phyloP scores from a whole-genome alignment of 2,113 vertebrate genomes.

The Plestiodon gilberti region DNA sequence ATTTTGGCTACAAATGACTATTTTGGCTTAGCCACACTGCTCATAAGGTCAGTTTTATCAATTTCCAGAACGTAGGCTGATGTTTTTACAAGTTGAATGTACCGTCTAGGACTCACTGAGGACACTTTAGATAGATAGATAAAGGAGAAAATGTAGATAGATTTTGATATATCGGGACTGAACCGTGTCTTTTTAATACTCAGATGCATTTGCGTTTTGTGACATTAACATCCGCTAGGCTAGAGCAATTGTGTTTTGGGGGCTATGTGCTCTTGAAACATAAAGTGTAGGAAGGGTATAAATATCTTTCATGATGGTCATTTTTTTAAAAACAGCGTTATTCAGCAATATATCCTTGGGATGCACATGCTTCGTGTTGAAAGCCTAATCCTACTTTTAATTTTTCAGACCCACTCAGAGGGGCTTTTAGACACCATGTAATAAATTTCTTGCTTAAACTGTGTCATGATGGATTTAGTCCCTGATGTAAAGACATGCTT shows the following conservation, averaged over 20 bases:
- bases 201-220: slow-evolving; percentile 5
- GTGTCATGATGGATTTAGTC: slow-evolving; percentile 54
- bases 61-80: background rate
- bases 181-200: slow-evolving; percentile 20
- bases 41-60: background rate
- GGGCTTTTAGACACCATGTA: background rate
- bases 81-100: background rate
- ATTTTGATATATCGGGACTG: background rate
- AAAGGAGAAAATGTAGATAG: background rate
- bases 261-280: background rate
- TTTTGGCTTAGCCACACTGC: background rate
- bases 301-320: background rate
- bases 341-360: background rate
- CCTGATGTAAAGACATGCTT: slow-evolving; percentile 51
- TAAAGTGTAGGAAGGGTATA: background rate
- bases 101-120: background rate
- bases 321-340: background rate
- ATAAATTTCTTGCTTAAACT: slow-evolving; percentile 50
- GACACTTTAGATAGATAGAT: too few relatives aligned
- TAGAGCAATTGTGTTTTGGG: background rate
- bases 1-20: background rate
- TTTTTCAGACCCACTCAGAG: slow-evolving; percentile 25
- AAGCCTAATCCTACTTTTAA: slow-evolving; percentile 39
- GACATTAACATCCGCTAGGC: background rate
- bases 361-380: background rate